Base-by-base conservation (phyloP, 2,797 vertebrate species). In the Tangara arthus region DNA sequence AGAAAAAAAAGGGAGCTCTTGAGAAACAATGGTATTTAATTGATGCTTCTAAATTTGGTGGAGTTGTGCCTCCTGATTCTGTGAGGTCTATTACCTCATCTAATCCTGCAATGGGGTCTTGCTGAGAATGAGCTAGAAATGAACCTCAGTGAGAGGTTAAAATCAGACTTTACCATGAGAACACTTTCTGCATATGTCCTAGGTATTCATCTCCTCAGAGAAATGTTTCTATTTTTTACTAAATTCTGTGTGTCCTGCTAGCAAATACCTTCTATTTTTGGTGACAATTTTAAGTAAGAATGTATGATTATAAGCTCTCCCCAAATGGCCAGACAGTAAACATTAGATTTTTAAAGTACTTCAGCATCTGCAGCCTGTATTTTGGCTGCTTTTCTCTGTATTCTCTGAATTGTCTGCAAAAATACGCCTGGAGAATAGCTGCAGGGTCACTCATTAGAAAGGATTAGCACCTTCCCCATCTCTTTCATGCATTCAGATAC, bases 11-110 rank as follows among this genome's bases (percentile, higher is more conserved):
- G 17, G 24, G 13, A 79, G 35, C 15, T 30, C 46, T 90, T 87
- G 56, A 90, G 61, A 82, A 92, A 93, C 52, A 92, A 81, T 55
- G 19, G 7, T 49, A 57, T 91, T 94, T 92, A 86, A 83, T 34
- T 88, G 41, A 35, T 35, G 42, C 21, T 88, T 66, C 42, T 46
- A 89, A 73, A 93, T 68, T 68, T 57, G 41, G 47, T 78, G 26
- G 49, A 52, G 24, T 81, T 94, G 81, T 86, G 32, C 27, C 44
- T 92, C 55, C 46, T 21, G 16, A 82, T 75, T 55, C 52, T 60
- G 42, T 73, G 60, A 93, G 15, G 72, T 79, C 53, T 73, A 20
- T 64, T 64, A 65, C 11, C n/a, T 57, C 71, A 82, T 41, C 66
- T 88, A 72, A 76, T 76, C 37, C 47, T 79, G 47, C 27, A 85